These are phyloP conservation scores for Prostheceraeus crozeri DNA, from an alignment of 2,888 invertebrate genomes.

Conservation along the genomic window DNA sequence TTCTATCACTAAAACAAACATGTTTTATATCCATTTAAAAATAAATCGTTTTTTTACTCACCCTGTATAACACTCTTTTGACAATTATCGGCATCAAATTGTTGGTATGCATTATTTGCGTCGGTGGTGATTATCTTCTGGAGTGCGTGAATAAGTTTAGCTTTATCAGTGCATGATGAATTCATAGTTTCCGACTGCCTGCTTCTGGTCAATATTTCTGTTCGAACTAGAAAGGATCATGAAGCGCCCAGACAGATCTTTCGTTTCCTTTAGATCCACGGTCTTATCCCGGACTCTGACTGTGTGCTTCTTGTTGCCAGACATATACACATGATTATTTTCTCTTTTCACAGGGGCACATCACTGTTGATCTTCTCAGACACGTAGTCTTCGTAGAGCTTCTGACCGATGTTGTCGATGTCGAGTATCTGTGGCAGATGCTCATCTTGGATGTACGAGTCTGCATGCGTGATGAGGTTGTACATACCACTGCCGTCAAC, in stretches of 20 bases:
- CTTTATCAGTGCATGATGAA: constrained; percentile 28
- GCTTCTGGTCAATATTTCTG: constrained; percentile 35
- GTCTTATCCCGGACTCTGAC: constrained; percentile 36
- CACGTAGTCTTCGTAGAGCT: constrained; percentile 40
- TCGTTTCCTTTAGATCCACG: constrained; percentile 39
- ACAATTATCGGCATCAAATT: too few species aligned
- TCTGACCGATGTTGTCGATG: constrained; percentile 38
- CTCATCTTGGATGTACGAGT: constrained; percentile 38
- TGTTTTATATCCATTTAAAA: too few species aligned
- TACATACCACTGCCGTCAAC: too few species aligned
- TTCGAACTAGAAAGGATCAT: constrained; percentile 36
- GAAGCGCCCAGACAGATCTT: constrained; percentile 34
- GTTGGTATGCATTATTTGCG: too few species aligned
- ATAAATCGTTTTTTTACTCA: too few species aligned
- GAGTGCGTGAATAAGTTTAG: constrained; percentile 33
- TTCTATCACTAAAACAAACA: too few species aligned
- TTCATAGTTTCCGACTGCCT: constrained; percentile 19
- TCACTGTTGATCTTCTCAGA: constrained; percentile 39
- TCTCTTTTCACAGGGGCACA: constrained; percentile 37
- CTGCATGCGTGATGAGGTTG: too few species aligned
- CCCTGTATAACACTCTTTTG: too few species aligned
- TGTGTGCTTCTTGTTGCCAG: constrained; percentile 36
- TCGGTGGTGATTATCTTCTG: too few species aligned
- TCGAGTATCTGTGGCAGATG: constrained; percentile 40
- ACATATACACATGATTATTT: constrained; percentile 38